Conservation (phyloP, 2,888 invertebrate genomes). For the Tachina grossa region DNA sequence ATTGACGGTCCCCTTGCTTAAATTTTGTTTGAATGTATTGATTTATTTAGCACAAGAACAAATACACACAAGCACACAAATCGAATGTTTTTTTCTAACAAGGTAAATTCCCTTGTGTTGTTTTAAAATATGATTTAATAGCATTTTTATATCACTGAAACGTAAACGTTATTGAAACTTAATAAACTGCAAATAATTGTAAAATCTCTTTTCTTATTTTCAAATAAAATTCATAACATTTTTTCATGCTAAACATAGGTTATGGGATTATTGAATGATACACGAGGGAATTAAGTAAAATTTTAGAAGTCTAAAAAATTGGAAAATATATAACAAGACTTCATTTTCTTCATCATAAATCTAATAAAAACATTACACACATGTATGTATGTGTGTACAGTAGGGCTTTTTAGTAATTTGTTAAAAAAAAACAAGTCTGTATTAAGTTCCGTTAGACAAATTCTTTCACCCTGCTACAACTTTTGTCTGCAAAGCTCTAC, state of each 20-base stretch:
- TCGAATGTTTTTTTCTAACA: constrained; percentile 40
- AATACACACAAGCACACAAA: constrained; percentile 34
- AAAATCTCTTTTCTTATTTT: constrained; percentile 1
- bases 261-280: background rate
- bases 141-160: constrained; percentile 17
- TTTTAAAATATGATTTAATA: constrained; percentile 23
- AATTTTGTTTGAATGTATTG: background rate
- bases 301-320: no score
- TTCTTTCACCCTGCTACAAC: no score
- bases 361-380: no score
- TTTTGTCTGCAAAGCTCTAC: no score
- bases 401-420: no score
- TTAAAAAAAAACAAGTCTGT: no score
- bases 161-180: constrained; percentile 11
- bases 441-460: no score
- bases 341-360: no score
- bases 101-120: constrained; percentile 37
- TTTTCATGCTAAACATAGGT: background rate
- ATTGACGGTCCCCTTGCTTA: background rate
- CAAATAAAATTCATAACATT: background rate
- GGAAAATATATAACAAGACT: no score
- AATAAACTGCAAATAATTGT: constrained; percentile 29
- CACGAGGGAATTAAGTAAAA: no score
- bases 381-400: no score
- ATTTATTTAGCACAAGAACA: background rate